Base-by-base conservation (phyloP, 2,888 invertebrate species). In the Ferrisia virgata region DNA sequence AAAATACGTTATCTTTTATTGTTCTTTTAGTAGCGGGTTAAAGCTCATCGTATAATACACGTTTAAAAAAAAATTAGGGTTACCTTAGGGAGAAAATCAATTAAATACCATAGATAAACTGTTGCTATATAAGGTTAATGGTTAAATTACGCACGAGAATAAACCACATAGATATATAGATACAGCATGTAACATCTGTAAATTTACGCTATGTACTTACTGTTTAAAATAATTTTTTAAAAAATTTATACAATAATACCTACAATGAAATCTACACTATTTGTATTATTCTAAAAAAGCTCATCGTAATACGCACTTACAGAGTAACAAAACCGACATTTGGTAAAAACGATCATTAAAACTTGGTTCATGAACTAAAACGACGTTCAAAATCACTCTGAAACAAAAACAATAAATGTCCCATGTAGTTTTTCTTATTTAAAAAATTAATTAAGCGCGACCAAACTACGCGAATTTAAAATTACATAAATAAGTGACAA, bases 251-350 rank as follows among this genome's bases (percentile, higher is more conserved):
- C 18, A 53, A 64, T 15, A 15, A 15, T 28, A 64, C 8, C 11
- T 28, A 28, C 28, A 3, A 28, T 64, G 2, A 64, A 15, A 43
- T 13, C 2, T 43, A 43, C 43, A 13, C 15, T n/a, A n/a, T n/a
- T n/a, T n/a, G n/a, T n/a, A n/a, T n/a, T n/a, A n/a, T n/a, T n/a
- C n/a, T n/a, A n/a, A n/a, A 64, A 64, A 64, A 64, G 25, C 22
- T 15, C 13, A n/a, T n/a, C 11, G 15, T 13, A 81, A 53, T 36
- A 36, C 22, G n/a, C n/a, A 83, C 83, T 83, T 47, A 83, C 83
- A 31, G 72, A 83, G 18, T 72, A 83, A 31, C 25, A 83, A 69
- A 43, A 83, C 40, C 83, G 83, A 83, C 83, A 83, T 83, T 39
- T 83, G 83, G 76, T 36, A 36, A 33, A 28, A 69, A 40, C 18